Evolutionary conservation across 1,140 invertebrate genomes (phyloP).

Genomic region (Drosophila sp.): DNA sequence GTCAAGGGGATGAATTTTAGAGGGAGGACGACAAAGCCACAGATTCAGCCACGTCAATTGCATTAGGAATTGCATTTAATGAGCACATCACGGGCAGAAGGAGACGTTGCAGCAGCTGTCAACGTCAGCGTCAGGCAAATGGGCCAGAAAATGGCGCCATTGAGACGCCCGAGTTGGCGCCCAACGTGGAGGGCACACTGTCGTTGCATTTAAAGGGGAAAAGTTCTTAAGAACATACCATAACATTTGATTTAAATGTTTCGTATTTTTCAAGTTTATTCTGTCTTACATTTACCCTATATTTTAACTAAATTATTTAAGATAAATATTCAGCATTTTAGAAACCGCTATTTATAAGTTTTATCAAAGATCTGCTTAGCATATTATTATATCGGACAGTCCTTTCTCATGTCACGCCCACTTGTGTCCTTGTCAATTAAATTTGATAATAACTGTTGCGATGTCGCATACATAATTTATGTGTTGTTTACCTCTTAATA

Average conservation of each 20-base stretch:
- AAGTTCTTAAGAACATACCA: no score
- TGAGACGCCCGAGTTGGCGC: slow-evolving; percentile 56
- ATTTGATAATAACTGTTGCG: slow-evolving; percentile 12
- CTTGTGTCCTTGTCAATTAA: slow-evolving; percentile 5
- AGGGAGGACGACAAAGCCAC: neutral
- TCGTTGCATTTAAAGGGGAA: neutral
- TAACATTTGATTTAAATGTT: no score
- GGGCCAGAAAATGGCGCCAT: slow-evolving; percentile 70
- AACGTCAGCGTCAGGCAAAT: slow-evolving; percentile 52
- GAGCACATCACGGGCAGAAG: slow-evolving; percentile 37
- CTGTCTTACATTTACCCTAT: no score
- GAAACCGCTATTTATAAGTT: no score
- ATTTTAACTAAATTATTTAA: no score
- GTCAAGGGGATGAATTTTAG: no score
- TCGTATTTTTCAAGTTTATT: no score
- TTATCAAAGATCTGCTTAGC: slow-evolving; percentile 3
- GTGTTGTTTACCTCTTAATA: slow-evolving; percentile 9
- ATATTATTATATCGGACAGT: slow-evolving; percentile 9
- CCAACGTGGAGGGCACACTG: slow-evolving; percentile 1
- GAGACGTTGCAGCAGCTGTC: slow-evolving; percentile 16
- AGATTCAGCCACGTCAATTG: slow-evolving; percentile 68
- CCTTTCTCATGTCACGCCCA: neutral
- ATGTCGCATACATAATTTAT: slow-evolving; percentile 10
- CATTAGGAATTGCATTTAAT: slow-evolving; percentile 78
- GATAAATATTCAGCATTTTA: no score